Conservation (phyloP, 2,113 vertebrate species). For the Dipodomys spectabilis region DNA sequence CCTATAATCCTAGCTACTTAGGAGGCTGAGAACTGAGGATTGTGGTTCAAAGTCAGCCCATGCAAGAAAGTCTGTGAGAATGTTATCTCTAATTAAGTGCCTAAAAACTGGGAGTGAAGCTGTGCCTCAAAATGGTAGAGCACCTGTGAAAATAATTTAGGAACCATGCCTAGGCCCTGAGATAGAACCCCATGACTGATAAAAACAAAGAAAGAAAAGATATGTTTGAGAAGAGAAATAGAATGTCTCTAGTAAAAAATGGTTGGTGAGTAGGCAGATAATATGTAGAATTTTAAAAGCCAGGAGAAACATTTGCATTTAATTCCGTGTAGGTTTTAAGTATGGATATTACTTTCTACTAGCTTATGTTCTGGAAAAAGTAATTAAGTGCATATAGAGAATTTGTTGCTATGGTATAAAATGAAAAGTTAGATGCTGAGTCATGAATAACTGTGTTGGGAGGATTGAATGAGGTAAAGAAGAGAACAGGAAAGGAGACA, state of each 20-base stretch:
- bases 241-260: too few species aligned
- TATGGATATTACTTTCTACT: background rate
- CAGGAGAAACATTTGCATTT: background rate
- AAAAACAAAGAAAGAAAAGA: background rate
- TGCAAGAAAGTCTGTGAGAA: too few species aligned
- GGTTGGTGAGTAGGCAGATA: background rate
- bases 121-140: too few species aligned
- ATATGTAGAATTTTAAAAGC: background rate
- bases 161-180: too few species aligned
- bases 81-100: too few species aligned
- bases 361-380: background rate
- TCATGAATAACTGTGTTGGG: background rate
- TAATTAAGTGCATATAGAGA: background rate
- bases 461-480: background rate
- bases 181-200: too few species aligned
- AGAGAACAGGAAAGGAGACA: background rate
- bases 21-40: too few species aligned
- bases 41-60: too few species aligned
- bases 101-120: too few species aligned
- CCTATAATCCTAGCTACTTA: too few species aligned
- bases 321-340: conserved; percentile 22
- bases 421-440: background rate
- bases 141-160: too few species aligned
- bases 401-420: background rate
- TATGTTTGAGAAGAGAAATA: background rate